A percentile compares a stretch with the other conserved stretches of the same genome.
These are phyloP conservation scores for Spermophilus dauricus DNA, from an alignment of 2,113 vertebrate genomes.

Conservation along the genomic window DNA sequence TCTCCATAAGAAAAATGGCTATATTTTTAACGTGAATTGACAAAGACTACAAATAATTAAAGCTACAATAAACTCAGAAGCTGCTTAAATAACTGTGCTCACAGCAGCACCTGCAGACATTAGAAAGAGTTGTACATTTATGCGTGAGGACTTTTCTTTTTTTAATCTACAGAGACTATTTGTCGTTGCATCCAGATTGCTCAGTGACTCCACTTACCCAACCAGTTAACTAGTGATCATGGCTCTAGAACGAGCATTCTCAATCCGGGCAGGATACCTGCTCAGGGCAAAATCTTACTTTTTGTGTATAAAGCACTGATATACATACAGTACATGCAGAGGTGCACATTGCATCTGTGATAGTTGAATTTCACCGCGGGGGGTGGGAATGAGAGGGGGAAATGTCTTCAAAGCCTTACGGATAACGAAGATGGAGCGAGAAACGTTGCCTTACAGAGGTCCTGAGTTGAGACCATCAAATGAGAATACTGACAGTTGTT, in stretches of 20 bases:
- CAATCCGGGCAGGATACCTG: not conserved
- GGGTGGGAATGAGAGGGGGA: no score
- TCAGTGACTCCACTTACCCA: not conserved
- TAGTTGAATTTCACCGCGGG: not conserved
- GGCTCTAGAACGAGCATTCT: not conserved
- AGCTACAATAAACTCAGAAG: not conserved
- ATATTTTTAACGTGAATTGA: not conserved
- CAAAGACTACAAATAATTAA: not conserved
- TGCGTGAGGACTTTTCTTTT: not conserved
- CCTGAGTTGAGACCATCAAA: not conserved
- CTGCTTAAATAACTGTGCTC: not conserved
- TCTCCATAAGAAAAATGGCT: constrained; percentile 2
- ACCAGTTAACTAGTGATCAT: not conserved
- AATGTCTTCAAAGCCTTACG: not conserved
- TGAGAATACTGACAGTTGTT: not conserved
- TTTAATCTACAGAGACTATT: not conserved
- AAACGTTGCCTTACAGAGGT: not conserved
- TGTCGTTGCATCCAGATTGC: not conserved
- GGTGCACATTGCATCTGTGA: not conserved
- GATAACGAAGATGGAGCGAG: no score
- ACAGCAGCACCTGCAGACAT: not conserved
- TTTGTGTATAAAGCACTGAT: not conserved
- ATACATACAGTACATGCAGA: not conserved
- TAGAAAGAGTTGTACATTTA: not conserved
- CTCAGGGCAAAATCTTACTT: not conserved